Evolutionary conservation across 23 tunicate species (phyloP), one percentile per base, ranked within the genome.

Genomic region (Ascidia mentula): DNA sequence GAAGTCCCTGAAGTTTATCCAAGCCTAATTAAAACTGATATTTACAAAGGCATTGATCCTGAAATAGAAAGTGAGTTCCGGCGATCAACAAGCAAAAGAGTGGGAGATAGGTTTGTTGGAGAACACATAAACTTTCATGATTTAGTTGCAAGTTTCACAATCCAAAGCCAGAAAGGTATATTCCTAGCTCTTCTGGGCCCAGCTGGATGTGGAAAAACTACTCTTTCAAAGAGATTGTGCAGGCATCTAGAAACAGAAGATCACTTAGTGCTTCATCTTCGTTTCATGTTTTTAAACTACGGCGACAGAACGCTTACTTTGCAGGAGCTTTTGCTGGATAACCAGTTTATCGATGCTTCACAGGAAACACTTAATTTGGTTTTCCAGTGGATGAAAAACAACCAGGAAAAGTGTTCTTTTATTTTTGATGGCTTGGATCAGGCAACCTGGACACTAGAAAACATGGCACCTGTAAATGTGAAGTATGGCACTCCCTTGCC

Each of bases 141-240:
- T 7, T n/a, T n/a, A n/a, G n/a, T n/a, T n/a, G n/a, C n/a, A 32
- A 53, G 8, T 28, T 78, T 12, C 31, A 28, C 18, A 28, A 40
- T 6, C 8, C 15, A 18, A 34, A 31, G 36, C 34, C 20, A 9
- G 60, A 76, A 76, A 13, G 12, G 26, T 73, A 12, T 17, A n/a
- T 78, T 32, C 30, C 17, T 59, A 31, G 72, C 72, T 53, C 40
- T 78, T 26, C 59, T 78, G 31, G 82, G 82, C 26, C 34, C 34
- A 22, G 72, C 82, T 9, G 82, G 82, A 9, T 78, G 72, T 7
- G 82, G 82, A 53, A 78, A 78, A 59, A 78, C 82, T 24, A 78
- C 82, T 15, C 31, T 24, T 13, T 31, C 82, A 8, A 78, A 59
- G 35, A 31, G 82, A 24, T 30, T 78, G 38, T 72, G 72, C 6